Percentiles rank a stretch among this genome's conserved stretches.
Conservation (phyloP, 2,797 vertebrate species). For the Melanotaenia maccullochi region DNA sequence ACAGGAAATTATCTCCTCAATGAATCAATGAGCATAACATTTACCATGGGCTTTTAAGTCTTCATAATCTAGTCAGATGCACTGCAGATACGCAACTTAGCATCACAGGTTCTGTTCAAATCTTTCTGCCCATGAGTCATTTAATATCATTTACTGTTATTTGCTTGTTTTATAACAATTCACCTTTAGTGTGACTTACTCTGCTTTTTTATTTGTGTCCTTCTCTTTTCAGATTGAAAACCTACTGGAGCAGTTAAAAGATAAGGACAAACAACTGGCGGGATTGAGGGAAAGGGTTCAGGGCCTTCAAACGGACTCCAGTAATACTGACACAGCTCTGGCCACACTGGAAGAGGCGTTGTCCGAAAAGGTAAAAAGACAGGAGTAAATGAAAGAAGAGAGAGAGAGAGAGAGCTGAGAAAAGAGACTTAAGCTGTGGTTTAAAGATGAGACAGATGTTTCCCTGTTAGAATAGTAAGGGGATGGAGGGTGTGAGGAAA, state of each 20-base stretch:
- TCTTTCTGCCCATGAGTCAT: background rate
- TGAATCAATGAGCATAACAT: slow-evolving; percentile 23
- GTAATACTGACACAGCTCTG: slow-evolving; percentile 96
- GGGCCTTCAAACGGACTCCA: slow-evolving; percentile 95
- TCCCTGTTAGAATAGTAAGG: background rate
- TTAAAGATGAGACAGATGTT: background rate
- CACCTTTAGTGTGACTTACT: background rate
- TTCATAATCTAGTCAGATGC: background rate
- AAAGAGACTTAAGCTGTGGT: background rate
- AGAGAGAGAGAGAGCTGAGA: background rate
- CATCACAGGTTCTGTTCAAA: slow-evolving; percentile 19
- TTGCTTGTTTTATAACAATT: slow-evolving; percentile 26
- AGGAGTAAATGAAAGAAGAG: background rate
- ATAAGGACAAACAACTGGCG: slow-evolving; percentile 96
- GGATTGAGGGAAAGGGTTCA: slow-evolving; percentile 94
- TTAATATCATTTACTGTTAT: slow-evolving; percentile 12
- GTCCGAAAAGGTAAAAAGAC: slow-evolving; percentile 91
- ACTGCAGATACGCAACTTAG: slow-evolving; percentile 5
- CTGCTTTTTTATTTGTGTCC: slow-evolving; percentile 32
- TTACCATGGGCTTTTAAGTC: slow-evolving; percentile 17
- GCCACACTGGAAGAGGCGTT: slow-evolving; percentile 94
- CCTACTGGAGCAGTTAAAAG: slow-evolving; percentile 95
- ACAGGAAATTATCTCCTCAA: slow-evolving; percentile 46
- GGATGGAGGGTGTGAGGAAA: background rate
- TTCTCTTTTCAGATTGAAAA: slow-evolving; percentile 84